phyloP scores from a whole-genome alignment of 2,113 vertebrate species.

The Origma solitaria region DNA sequence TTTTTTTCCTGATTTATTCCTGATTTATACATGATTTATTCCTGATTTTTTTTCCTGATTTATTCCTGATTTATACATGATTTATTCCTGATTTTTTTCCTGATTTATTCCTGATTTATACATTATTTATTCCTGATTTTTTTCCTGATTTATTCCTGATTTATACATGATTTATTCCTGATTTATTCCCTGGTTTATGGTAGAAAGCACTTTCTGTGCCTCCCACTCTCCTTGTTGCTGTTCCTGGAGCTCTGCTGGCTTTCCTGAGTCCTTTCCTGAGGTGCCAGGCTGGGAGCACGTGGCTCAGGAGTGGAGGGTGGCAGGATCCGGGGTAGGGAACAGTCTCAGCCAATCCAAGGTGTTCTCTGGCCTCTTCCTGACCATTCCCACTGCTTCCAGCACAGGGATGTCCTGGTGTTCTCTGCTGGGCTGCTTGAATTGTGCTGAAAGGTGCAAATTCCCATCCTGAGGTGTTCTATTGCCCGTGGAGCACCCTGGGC shows the following conservation, averaged over 20 bases:
- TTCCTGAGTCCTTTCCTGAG: not conserved
- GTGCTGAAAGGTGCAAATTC: not conserved
- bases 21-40: too few relatives aligned
- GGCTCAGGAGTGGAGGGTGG: not conserved
- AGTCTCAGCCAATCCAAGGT: fast-evolving
- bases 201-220: not conserved
- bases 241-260: not conserved
- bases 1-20: not conserved
- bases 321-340: fast-evolving
- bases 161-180: not conserved
- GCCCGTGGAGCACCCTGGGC: too few relatives aligned
- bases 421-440: not conserved
- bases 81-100: too few relatives aligned
- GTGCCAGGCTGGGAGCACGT: fast-evolving
- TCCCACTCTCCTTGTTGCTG: not conserved
- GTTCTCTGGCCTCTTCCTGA: not conserved
- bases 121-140: too few relatives aligned
- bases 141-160: too few relatives aligned
- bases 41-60: not conserved
- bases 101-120: too few relatives aligned
- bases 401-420: not conserved
- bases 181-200: fast-evolving
- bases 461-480: not conserved
- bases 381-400: not conserved
- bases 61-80: too few relatives aligned